phyloP scores from a whole-genome alignment of 92 coral and sea anemone species.

The Galaxea fascicularis region DNA sequence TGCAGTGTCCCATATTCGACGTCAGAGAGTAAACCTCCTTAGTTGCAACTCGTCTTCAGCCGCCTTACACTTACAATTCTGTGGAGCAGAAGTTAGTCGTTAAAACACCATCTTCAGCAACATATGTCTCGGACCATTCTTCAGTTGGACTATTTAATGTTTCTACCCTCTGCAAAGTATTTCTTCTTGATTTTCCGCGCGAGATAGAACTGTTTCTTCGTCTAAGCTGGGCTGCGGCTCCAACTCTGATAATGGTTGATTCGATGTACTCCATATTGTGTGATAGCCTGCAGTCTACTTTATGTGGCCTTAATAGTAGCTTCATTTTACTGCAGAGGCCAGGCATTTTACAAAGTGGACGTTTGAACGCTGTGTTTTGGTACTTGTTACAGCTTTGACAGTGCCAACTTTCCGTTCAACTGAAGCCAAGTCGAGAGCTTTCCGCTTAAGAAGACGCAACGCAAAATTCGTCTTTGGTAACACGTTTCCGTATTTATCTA shows the following conservation, averaged over 20 bases:
- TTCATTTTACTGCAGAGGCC: neutral
- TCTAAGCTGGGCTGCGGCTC: constrained; percentile 26
- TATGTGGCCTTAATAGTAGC: neutral
- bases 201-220: constrained; percentile 39
- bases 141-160: neutral
- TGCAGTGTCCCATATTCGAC: too few species aligned
- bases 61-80: constrained; percentile 14
- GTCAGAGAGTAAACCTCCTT: too few species aligned
- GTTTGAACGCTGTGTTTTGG: too few species aligned
- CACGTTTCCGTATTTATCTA: too few species aligned
- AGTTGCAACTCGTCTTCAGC: too few species aligned
- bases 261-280: neutral
- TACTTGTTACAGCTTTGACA: too few species aligned
- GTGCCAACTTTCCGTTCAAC: too few species aligned
- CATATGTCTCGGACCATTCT: constrained; percentile 50
- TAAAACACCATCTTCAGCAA: constrained; percentile 52
- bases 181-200: neutral
- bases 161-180: neutral
- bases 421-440: too few species aligned
- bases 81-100: constrained; percentile 55
- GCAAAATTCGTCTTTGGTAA: too few species aligned
- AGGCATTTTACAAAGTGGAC: too few species aligned
- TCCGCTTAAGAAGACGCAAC: too few species aligned
- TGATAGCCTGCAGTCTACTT: neutral
- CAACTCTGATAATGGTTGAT: constrained; percentile 13